A percentile compares a stretch with the other conserved stretches of the same genome.
Evolutionary conservation across 2,888 invertebrate species (phyloP).

Genomic region (Aleiodes testaceus): DNA sequence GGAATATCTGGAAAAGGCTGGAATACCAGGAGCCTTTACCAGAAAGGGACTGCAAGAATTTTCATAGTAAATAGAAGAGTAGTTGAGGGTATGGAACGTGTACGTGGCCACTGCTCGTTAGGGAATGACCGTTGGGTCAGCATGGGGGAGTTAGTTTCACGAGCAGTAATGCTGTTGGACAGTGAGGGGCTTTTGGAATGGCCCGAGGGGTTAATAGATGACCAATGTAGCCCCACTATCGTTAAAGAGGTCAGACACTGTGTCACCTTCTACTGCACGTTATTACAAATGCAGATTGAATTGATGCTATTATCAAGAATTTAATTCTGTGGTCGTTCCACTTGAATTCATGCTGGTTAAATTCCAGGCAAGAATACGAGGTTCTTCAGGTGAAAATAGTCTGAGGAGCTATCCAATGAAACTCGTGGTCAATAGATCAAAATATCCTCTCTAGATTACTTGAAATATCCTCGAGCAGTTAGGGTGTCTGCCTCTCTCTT

Average conservation of each 20-base stretch:
- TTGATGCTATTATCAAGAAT: constrained; percentile 57
- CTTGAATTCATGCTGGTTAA: not conserved
- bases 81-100: constrained; percentile 30
- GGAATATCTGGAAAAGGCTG: constrained; percentile 11
- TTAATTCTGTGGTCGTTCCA: constrained; percentile 40
- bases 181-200: constrained; percentile 51
- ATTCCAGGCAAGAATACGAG: constrained; percentile 31
- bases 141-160: constrained; percentile 31
- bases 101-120: constrained; percentile 55
- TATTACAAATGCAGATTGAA: constrained; percentile 70
- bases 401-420: constrained; percentile 20
- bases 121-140: constrained; percentile 38
- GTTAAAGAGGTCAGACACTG: constrained; percentile 63
- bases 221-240: constrained; percentile 60
- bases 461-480: constrained; percentile 22
- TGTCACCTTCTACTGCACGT: constrained; percentile 66
- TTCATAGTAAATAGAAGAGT: constrained; percentile 39
- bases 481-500: not conserved
- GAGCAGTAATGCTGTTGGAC: constrained; percentile 26
- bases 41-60: too few species aligned
- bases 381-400: constrained; percentile 8
- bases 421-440: constrained; percentile 51
- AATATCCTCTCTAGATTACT: constrained; percentile 36
- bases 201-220: constrained; percentile 68
- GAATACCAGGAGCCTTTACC: constrained; percentile 6